phyloP scores from a whole-genome alignment of 2,113 vertebrate species.

The Leptocoma aspasia region DNA sequence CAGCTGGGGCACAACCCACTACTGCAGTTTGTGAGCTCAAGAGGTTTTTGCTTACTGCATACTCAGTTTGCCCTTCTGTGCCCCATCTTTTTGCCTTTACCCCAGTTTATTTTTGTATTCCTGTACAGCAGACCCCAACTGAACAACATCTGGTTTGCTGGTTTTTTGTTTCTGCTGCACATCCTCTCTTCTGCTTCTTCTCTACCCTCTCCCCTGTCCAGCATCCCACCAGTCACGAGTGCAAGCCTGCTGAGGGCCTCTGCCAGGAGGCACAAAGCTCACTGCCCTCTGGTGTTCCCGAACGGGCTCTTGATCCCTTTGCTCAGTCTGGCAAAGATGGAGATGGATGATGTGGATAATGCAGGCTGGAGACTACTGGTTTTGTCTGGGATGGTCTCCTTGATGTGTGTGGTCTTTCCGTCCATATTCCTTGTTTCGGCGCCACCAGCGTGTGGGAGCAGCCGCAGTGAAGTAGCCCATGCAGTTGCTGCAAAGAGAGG shows the following conservation, averaged over 20 bases:
- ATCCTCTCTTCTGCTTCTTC: neutral
- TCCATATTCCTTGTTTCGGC: neutral
- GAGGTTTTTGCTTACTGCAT: neutral
- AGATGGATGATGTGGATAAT: neutral
- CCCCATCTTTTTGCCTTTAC: neutral
- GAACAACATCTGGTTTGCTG: neutral
- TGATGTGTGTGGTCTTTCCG: slow-evolving; percentile 48
- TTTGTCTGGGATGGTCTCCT: neutral
- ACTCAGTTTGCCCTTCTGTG: neutral
- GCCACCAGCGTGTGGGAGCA: neutral
- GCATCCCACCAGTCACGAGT: neutral
- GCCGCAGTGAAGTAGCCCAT: neutral
- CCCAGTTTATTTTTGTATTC: neutral
- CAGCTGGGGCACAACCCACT: neutral
- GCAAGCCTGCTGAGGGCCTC: neutral
- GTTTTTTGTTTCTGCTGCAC: neutral
- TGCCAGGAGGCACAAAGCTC: neutral
- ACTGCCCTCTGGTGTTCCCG: neutral
- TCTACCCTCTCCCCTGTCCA: neutral
- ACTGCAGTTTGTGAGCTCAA: neutral
- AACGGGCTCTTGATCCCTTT: neutral
- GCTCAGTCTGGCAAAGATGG: neutral
- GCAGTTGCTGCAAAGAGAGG: neutral
- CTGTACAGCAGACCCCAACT: neutral
- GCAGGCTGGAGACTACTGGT: neutral